Percentiles rank a stretch among this genome's conserved stretches.
Evolutionary conservation across 2,888 invertebrate species (phyloP).

Genomic region (Pollenia griseotomentosa): DNA sequence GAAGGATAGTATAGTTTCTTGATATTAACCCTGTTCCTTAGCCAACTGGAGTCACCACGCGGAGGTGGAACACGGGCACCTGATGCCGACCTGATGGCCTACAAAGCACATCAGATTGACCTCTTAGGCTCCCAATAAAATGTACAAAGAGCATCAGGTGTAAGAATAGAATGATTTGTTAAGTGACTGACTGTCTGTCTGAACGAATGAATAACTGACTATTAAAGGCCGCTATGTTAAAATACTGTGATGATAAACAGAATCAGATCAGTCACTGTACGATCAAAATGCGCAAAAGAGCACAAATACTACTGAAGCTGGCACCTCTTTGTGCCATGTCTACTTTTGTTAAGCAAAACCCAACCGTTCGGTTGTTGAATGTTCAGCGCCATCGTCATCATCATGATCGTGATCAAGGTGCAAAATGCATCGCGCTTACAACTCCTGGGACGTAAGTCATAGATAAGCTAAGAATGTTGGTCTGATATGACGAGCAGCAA

Average conservation of each 20-base stretch:
- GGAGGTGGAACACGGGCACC: no score
- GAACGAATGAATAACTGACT: constrained; percentile 22
- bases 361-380: constrained; percentile 17
- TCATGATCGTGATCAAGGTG: constrained; percentile 77
- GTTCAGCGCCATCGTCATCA: constrained; percentile 61
- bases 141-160: constrained; percentile 21
- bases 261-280: constrained; percentile 79
- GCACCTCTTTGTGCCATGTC: neutral
- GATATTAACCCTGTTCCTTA: no score
- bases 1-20: no score
- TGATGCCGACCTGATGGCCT: no score
- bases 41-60: no score
- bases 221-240: neutral
- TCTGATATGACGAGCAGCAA: neutral
- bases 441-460: constrained; percentile 79
- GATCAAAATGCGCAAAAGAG: constrained; percentile 12
- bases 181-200: constrained; percentile 43
- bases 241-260: constrained; percentile 76
- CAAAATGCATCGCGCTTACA: constrained; percentile 81
- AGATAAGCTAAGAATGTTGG: constrained; percentile 34
- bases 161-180: constrained; percentile 53
- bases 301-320: neutral
- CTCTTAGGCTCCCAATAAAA: no score
- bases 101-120: no score
- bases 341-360: neutral